Base-by-base conservation (phyloP, 2,888 invertebrate genomes). In the Eulithis testata region DNA sequence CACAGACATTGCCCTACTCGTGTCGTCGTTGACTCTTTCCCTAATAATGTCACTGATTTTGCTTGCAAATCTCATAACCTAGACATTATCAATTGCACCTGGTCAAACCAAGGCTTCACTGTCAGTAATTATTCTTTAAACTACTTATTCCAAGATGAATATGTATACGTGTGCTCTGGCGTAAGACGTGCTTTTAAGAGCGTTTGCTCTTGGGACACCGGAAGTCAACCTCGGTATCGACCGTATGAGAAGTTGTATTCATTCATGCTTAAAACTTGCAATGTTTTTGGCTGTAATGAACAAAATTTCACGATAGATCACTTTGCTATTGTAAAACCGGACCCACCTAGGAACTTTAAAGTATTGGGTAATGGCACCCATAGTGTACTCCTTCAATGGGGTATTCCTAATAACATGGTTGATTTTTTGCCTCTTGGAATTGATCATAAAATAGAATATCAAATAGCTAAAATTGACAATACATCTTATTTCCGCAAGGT, bases 51-150 rank as follows among this genome's bases (percentile, higher is more conserved):
- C 3, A 85, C 89, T 7, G 95, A 97, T 81, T 97, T 98, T 76
- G 87, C 89, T 21, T 98, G 98, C 79, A 86, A 95, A 52, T 95
- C 96, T 9, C 89, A 94, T 69, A 96, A 97, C 82, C 96, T 96
- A 89, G 94, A 95, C 59, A 94, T 94, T 74, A 87, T 98, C 73
- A 95, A 94, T 7, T 98, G 98, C 81, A 94, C 94, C 0, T 98
- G 97, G 96, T 94, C 94, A 0, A 90, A 93, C 50, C 94, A 95
- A 1, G 76, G 90, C 88, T 95, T 67, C 44, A 84, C 82, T 68
- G 72, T 69, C 37, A 80, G 81, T 21, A 81, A 79, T 45, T 87
- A 86, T 66, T 72, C 73, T 31, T 65, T 91, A 31, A 78, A 82
- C 53, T 87, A 84, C 70, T 70, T 79, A 5, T 69, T 40, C 7